Evolutionary conservation across 2,888 invertebrate genomes (phyloP).

Genomic region (Philopedon plagiatum): DNA sequence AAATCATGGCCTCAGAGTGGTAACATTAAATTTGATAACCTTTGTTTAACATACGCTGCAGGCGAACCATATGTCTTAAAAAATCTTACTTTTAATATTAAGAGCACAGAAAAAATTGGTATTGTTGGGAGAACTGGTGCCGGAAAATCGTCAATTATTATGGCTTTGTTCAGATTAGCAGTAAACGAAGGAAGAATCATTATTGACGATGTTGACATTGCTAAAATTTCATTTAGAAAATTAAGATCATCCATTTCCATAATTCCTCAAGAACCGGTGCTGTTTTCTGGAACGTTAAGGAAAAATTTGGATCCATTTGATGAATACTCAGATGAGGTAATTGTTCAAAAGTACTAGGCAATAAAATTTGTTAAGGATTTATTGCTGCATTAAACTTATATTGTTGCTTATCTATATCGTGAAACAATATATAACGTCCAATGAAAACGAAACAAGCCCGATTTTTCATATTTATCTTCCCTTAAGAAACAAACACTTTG

Average conservation of each 20-base stretch:
- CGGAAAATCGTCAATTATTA: slow-evolving; percentile 83
- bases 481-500: too few relatives aligned
- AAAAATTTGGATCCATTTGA: slow-evolving; percentile 93
- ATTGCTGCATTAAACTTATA: too few relatives aligned
- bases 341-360: neutral
- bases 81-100: slow-evolving; percentile 74
- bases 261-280: slow-evolving; percentile 88
- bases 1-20: slow-evolving; percentile 80
- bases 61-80: slow-evolving; percentile 82
- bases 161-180: slow-evolving; percentile 85
- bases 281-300: slow-evolving; percentile 89
- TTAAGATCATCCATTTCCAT: slow-evolving; percentile 84
- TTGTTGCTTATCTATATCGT: too few relatives aligned
- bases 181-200: slow-evolving; percentile 82
- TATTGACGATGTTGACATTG: slow-evolving; percentile 84
- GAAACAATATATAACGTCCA: too few relatives aligned
- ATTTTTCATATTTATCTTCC: too few relatives aligned
- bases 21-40: slow-evolving; percentile 76
- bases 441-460: too few relatives aligned
- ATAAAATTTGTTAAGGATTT: neutral
- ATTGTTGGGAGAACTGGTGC: slow-evolving; percentile 89
- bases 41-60: slow-evolving; percentile 80
- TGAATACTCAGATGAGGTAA: slow-evolving; percentile 78
- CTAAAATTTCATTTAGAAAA: slow-evolving; percentile 78
- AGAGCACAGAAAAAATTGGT: slow-evolving; percentile 77